Evolutionary conservation across 2,888 invertebrate species (phyloP).

Genomic region (Lymantria monacha): DNA sequence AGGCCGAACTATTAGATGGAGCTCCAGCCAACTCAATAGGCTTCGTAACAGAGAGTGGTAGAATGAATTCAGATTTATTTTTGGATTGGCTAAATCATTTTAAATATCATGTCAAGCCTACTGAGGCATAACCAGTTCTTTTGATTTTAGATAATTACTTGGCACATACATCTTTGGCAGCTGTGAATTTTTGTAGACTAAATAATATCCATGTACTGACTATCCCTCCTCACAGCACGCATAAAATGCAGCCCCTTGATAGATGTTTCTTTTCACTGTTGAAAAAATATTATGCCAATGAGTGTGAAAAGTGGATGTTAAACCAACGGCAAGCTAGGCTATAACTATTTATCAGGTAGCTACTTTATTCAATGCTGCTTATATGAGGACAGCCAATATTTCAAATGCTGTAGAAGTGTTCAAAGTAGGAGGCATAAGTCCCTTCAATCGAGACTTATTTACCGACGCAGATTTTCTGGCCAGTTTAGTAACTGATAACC

Average conservation of each 20-base stretch:
- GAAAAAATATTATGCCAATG: slow-evolving; percentile 19
- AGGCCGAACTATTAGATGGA: slow-evolving; percentile 27
- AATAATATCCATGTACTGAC: slow-evolving; percentile 21
- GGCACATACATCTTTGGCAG: slow-evolving; percentile 18
- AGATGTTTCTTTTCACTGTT: slow-evolving; percentile 17
- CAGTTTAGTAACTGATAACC: background rate
- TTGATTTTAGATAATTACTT: slow-evolving; percentile 32
- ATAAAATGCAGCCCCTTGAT: slow-evolving; percentile 23
- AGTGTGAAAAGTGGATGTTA: slow-evolving; percentile 9
- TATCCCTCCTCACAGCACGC: slow-evolving; percentile 19
- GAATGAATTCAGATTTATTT: slow-evolving; percentile 33
- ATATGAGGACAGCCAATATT: slow-evolving; percentile 14
- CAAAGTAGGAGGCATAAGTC: slow-evolving; percentile 21
- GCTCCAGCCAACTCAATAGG: slow-evolving; percentile 32
- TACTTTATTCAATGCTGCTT: slow-evolving; percentile 14
- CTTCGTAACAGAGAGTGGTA: slow-evolving; percentile 33
- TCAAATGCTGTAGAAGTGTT: slow-evolving; percentile 20
- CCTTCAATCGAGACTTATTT: slow-evolving; percentile 13
- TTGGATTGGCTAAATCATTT: slow-evolving; percentile 37
- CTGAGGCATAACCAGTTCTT: slow-evolving; percentile 29
- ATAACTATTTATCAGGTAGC: slow-evolving; percentile 16
- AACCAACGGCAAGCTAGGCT: slow-evolving; percentile 11
- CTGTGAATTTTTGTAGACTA: slow-evolving; percentile 11
- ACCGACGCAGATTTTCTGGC: slow-evolving; percentile 11
- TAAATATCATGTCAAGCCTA: slow-evolving; percentile 25